phyloP scores from a whole-genome alignment of 2,888 invertebrate species.

The Erebia epiphron region DNA sequence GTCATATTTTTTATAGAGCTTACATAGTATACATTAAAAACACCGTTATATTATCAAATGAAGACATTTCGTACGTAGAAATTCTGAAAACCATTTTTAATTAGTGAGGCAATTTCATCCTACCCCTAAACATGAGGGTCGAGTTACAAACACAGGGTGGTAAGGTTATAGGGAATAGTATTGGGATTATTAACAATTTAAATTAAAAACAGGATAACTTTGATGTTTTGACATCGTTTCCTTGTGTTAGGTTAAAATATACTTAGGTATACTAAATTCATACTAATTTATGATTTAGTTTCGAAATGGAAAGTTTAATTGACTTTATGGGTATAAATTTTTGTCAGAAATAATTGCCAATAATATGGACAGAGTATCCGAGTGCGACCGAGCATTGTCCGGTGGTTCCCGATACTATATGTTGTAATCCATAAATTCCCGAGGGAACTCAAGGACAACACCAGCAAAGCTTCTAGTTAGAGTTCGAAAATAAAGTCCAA shows the following conservation, averaged over 20 bases:
- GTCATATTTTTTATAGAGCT: not conserved
- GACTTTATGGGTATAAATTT: too few species aligned
- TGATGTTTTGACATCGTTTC: not conserved
- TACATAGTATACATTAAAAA: not conserved
- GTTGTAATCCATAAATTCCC: too few species aligned
- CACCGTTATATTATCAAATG: not conserved
- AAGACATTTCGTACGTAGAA: not conserved
- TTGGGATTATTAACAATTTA: slow-evolving; percentile 8
- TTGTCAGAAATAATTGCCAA: too few species aligned
- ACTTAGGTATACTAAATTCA: not conserved
- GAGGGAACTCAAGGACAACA: too few species aligned
- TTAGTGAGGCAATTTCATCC: slow-evolving; percentile 19
- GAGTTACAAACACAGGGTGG: slow-evolving; percentile 7
- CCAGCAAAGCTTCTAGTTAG: too few species aligned
- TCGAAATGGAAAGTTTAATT: too few species aligned
- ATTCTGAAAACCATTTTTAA: slow-evolving; percentile 9
- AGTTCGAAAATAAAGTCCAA: too few species aligned
- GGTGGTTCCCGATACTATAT: too few species aligned
- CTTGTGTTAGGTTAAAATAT: not conserved
- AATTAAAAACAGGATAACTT: slow-evolving; percentile 1
- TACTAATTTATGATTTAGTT: not conserved
- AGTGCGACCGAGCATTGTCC: too few species aligned
- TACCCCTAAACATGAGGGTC: slow-evolving; percentile 15
- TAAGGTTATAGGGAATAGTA: slow-evolving; percentile 2
- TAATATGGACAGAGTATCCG: too few species aligned